Conservation (phyloP, 2,888 invertebrate species). For the Cremastobaeus sp. region DNA sequence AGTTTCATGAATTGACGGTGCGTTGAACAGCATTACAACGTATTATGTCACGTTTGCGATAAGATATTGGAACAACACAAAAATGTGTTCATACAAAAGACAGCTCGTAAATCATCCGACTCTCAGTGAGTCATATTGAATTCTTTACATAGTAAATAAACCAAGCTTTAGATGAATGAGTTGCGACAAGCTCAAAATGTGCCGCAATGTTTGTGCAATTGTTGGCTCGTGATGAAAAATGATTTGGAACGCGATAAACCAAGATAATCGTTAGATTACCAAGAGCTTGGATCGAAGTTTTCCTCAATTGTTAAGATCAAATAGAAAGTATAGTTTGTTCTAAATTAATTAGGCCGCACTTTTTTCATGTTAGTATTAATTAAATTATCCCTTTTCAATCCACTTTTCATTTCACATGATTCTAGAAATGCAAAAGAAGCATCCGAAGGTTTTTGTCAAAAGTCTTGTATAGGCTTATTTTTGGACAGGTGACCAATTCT, state of each 20-base stretch:
- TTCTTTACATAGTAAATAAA: conserved; percentile 1
- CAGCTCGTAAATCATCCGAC: conserved; percentile 12
- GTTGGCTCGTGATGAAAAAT: not conserved
- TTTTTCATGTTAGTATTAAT: no score
- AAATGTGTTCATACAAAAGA: conserved; percentile 3
- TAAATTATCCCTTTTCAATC: no score
- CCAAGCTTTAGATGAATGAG: not conserved
- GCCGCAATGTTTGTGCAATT: conserved; percentile 1
- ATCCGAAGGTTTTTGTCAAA: no score
- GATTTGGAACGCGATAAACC: not conserved
- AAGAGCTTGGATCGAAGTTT: no score
- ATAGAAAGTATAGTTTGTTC: no score
- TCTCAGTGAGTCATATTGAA: conserved; percentile 1
- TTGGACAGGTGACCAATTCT: no score
- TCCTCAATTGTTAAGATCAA: no score
- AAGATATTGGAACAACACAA: conserved; percentile 15
- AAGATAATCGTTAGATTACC: no score
- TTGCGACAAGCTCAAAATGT: not conserved
- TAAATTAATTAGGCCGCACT: no score
- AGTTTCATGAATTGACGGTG: conserved; percentile 22
- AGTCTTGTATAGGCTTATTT: no score
- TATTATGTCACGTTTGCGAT: conserved; percentile 22
- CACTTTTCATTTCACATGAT: no score
- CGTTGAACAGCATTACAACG: conserved; percentile 13
- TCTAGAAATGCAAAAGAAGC: no score